Percentiles rank a stretch among this genome's conserved stretches.
Conservation (phyloP, 1,140 invertebrate species). For the Macrobrachium rosenbergii region DNA sequence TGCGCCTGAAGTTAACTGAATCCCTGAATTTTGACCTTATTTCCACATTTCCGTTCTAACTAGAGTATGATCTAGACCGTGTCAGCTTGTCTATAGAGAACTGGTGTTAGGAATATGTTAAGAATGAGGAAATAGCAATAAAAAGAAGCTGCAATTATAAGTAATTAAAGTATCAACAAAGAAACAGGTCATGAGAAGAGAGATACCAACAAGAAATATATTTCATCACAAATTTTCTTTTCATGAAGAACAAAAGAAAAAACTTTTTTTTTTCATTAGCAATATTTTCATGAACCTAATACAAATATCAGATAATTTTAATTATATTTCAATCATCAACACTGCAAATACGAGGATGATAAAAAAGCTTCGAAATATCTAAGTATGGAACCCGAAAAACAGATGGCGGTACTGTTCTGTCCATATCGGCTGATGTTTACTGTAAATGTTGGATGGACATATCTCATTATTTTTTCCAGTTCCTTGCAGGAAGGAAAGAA, state of each 20-base stretch:
- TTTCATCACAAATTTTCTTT: slow-evolving; percentile 5
- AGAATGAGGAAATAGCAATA: slow-evolving; percentile 35
- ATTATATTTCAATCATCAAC: too few species aligned
- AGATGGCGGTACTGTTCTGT: too few species aligned
- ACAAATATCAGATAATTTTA: too few species aligned
- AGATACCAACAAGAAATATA: slow-evolving; percentile 3
- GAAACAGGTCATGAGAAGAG: slow-evolving; percentile 35
- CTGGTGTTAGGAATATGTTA: slow-evolving; percentile 27
- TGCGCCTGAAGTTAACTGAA: neutral
- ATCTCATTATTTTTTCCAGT: too few species aligned
- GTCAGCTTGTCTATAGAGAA: slow-evolving; percentile 31
- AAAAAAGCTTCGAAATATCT: too few species aligned
- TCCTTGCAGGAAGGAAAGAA: too few species aligned
- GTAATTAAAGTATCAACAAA: neutral
- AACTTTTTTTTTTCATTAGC: too few species aligned
- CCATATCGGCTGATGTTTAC: too few species aligned
- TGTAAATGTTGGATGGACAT: too few species aligned
- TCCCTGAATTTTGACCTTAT: neutral
- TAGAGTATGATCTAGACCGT: slow-evolving; percentile 34
- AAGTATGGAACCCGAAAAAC: too few species aligned
- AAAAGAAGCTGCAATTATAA: slow-evolving; percentile 38
- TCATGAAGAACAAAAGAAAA: neutral
- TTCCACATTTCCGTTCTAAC: slow-evolving; percentile 20
- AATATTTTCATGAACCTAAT: too few species aligned
- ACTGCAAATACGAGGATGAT: too few species aligned